Conservation (phyloP, 2,113 vertebrate species). For the Apistogramma diplotaenia region DNA sequence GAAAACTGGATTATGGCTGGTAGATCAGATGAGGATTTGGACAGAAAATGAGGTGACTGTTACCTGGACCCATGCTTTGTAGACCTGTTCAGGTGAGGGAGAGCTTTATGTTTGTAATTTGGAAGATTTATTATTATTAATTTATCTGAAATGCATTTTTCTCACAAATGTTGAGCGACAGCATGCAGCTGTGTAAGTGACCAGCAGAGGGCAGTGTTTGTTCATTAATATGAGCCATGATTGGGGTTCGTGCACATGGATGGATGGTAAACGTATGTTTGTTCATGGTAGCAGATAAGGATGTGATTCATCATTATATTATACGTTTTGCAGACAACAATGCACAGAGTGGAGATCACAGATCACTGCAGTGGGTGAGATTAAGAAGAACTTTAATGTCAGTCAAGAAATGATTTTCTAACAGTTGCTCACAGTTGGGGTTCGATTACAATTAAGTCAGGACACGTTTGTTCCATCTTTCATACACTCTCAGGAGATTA, state of each 20-base stretch:
- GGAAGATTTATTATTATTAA: accelerated
- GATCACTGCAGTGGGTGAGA: no score
- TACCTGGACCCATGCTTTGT: background rate
- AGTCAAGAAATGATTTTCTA: no score
- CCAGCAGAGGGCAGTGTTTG: background rate
- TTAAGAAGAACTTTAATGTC: no score
- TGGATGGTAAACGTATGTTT: no score
- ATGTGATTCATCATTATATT: no score
- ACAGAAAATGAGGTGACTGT: background rate
- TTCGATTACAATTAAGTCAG: no score
- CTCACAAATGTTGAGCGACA: background rate
- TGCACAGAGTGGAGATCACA: no score
- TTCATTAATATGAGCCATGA: background rate
- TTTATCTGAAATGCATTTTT: background rate
- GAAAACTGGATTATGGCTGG: no score
- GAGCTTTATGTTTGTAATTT: background rate
- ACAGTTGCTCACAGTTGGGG: no score
- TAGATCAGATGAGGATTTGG: background rate
- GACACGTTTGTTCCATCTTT: no score
- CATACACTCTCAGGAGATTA: no score
- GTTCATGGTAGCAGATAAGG: background rate
- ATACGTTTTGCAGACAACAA: no score
- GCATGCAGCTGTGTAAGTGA: background rate
- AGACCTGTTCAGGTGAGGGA: background rate
- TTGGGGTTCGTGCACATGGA: background rate